phyloP scores from a whole-genome alignment of 1,140 invertebrate genomes.

The Papilio helenus region DNA sequence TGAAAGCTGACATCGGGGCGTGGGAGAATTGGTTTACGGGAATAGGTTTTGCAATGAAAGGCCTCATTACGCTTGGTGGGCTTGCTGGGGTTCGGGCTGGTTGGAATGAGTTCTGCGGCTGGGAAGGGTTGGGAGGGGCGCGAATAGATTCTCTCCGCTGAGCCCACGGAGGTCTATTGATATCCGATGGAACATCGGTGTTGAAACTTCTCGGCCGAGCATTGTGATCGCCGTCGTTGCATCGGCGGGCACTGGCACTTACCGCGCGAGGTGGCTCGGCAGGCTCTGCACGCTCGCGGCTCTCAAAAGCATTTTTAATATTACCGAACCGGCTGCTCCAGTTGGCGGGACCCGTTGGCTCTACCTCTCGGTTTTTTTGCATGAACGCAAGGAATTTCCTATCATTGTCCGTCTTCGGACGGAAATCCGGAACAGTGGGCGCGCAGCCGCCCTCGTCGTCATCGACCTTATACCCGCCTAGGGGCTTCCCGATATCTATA shows the following conservation, averaged over 20 bases:
- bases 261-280: slow-evolving; percentile 64
- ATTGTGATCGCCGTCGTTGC: slow-evolving; percentile 83
- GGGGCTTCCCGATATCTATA: slow-evolving; percentile 91
- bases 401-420: slow-evolving; percentile 93
- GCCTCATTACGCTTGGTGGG: slow-evolving; percentile 67
- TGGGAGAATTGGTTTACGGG: slow-evolving; percentile 88
- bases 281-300: slow-evolving; percentile 61
- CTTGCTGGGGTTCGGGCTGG: slow-evolving; percentile 65
- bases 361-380: slow-evolving; percentile 86
- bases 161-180: slow-evolving; percentile 71
- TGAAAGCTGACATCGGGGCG: slow-evolving; percentile 88
- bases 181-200: slow-evolving; percentile 55
- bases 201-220: slow-evolving; percentile 58
- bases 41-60: slow-evolving; percentile 82
- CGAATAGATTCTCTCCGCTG: slow-evolving; percentile 61
- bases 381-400: slow-evolving; percentile 92
- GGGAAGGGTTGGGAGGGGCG: slow-evolving; percentile 57
- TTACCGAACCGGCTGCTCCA: slow-evolving; percentile 93
- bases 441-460: slow-evolving; percentile 78
- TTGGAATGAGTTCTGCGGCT: slow-evolving; percentile 62
- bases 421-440: slow-evolving; percentile 85
- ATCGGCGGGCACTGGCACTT: slow-evolving; percentile 83
- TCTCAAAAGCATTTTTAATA: slow-evolving; percentile 93
- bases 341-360: slow-evolving; percentile 78
- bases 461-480: slow-evolving; percentile 81